A percentile compares a stretch with the other conserved stretches of the same genome.
Evolutionary conservation across 2,888 invertebrate genomes (phyloP).

Genomic region (Eueremaeus valkanovi): DNA sequence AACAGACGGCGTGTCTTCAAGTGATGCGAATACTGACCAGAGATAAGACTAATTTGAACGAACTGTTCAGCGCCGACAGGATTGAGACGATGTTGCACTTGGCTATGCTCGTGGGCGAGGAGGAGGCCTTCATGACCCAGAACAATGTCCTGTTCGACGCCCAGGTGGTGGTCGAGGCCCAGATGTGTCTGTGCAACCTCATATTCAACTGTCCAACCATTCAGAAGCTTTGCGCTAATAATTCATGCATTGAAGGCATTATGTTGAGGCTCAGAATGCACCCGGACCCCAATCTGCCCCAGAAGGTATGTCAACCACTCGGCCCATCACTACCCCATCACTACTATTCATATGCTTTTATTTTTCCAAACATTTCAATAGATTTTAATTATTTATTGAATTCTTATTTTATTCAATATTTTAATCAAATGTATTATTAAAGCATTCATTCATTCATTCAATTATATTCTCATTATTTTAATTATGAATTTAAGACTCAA

Average conservation of each 20-base stretch:
- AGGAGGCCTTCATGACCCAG: slow-evolving; percentile 46
- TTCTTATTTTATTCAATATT: too few species aligned
- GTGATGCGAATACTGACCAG: slow-evolving; percentile 67
- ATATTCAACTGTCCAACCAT: slow-evolving; percentile 69
- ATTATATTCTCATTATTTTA: too few species aligned
- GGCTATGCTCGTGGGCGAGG: slow-evolving; percentile 57
- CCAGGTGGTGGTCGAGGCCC: slow-evolving; percentile 65
- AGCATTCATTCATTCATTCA: too few species aligned
- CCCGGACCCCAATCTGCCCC: slow-evolving; percentile 62
- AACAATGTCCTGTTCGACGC: slow-evolving; percentile 44
- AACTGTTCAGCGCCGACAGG: slow-evolving; percentile 65
- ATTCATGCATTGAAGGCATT: slow-evolving; percentile 67
- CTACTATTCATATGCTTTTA: not conserved
- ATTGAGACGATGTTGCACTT: slow-evolving; percentile 64
- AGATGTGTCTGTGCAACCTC: slow-evolving; percentile 84
- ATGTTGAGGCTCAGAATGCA: slow-evolving; percentile 65
- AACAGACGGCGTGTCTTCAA: slow-evolving; percentile 56
- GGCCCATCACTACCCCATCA: not conserved
- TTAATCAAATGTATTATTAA: too few species aligned
- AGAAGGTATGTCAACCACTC: slow-evolving; percentile 62
- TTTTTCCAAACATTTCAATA: not conserved
- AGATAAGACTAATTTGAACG: slow-evolving; percentile 68
- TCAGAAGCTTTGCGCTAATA: slow-evolving; percentile 60
- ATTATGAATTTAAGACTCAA: too few species aligned
- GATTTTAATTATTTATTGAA: not conserved